Evolutionary conservation across 2,888 invertebrate genomes (phyloP).

Genomic region (Asteroscopus sphinx): DNA sequence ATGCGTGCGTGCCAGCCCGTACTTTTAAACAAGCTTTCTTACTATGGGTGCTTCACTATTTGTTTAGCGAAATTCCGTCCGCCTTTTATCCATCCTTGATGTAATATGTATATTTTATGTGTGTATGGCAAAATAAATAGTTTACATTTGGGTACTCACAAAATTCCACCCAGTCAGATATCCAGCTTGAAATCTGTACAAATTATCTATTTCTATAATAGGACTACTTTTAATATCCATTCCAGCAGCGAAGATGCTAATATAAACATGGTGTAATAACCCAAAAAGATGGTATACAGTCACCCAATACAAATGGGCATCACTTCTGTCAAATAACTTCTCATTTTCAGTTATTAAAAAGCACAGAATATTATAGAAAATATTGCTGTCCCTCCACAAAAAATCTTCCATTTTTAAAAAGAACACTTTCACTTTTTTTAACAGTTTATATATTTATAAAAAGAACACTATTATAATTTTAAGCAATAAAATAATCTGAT

Average conservation of each 20-base stretch:
- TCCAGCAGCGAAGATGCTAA: slow-evolving; percentile 61
- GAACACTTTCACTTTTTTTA: slow-evolving; percentile 14
- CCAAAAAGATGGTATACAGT: slow-evolving; percentile 75
- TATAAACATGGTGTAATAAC: slow-evolving; percentile 69
- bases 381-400: slow-evolving; percentile 76
- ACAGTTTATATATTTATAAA: background rate
- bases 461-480: no score
- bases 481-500: background rate
- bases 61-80: no score
- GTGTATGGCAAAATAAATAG: background rate
- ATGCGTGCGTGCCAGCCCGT: no score
- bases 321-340: slow-evolving; percentile 79
- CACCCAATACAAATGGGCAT: slow-evolving; percentile 77
- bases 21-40: no score
- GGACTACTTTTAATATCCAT: slow-evolving; percentile 61
- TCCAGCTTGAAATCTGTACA: slow-evolving; percentile 67
- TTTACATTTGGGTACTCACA: slow-evolving; percentile 69
- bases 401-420: slow-evolving; percentile 70
- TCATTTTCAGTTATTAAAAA: slow-evolving; percentile 83
- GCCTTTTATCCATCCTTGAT: no score
- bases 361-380: slow-evolving; percentile 80
- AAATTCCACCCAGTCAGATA: slow-evolving; percentile 83
- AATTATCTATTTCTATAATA: slow-evolving; percentile 61
- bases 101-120: no score
- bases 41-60: no score